Percentiles rank a stretch among this genome's conserved stretches.
Evolutionary conservation across 1,140 invertebrate genomes (phyloP).

Genomic region (Leptopilina clavipes): DNA sequence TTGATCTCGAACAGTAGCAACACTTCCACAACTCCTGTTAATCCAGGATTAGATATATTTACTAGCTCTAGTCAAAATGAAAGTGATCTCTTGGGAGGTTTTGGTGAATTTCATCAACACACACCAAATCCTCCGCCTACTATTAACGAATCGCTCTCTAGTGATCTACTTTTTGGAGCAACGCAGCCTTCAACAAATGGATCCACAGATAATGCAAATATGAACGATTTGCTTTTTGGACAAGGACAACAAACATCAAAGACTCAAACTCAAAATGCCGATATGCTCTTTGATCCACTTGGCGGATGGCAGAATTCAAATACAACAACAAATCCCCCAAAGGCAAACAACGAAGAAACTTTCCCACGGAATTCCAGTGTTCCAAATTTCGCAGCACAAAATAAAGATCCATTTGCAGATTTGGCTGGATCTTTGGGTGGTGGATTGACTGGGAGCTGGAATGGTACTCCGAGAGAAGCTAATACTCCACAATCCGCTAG

Average conservation of each 20-base stretch:
- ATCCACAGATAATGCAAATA: conserved; percentile 47
- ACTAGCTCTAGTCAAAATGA: conserved; percentile 61
- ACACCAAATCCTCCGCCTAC: conserved; percentile 51
- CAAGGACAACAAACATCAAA: conserved; percentile 40
- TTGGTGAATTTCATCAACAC: conserved; percentile 67
- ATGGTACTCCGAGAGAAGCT: conserved; percentile 68
- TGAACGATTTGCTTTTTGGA: conserved; percentile 62
- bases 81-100: conserved; percentile 79
- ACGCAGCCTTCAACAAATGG: conserved; percentile 44
- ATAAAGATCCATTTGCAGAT: conserved; percentile 77
- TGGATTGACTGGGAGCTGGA: conserved; percentile 69
- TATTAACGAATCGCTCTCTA: conserved; percentile 54
- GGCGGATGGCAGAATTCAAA: conserved; percentile 58
- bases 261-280: conserved; percentile 28
- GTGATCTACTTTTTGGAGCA: conserved; percentile 60
- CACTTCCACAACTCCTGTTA: conserved; percentile 42
- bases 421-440: conserved; percentile 69
- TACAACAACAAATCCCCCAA: conserved; percentile 49
- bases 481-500: conserved; percentile 71
- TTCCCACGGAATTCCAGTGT: conserved; percentile 78
- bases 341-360: conserved; percentile 63
- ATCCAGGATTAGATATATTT: conserved; percentile 66
- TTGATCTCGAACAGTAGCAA: conserved; percentile 45
- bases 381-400: conserved; percentile 76
- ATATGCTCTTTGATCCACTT: conserved; percentile 67